Evolutionary conservation across 2,888 invertebrate genomes (phyloP).

Genomic region (Drosophila barbarae): DNA sequence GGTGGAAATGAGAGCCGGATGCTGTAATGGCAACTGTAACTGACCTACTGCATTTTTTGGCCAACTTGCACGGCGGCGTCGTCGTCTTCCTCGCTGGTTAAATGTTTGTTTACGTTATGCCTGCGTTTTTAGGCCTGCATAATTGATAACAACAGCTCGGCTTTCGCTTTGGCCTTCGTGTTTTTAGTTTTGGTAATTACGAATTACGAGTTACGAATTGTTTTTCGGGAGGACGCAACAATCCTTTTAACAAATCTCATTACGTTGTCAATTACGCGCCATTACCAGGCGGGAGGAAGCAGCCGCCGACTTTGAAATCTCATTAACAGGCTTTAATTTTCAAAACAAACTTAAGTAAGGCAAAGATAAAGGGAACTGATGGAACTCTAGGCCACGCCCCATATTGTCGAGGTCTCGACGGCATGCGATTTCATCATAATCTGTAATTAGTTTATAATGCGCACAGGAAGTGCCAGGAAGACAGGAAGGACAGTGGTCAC

Average conservation of each 20-base stretch:
- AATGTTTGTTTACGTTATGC: conserved; percentile 68
- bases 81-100: conserved; percentile 28
- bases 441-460: conserved; percentile 71
- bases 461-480: conserved; percentile 52
- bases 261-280: conserved; percentile 68
- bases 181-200: conserved; percentile 54
- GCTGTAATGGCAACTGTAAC: conserved; percentile 47
- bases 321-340: conserved; percentile 69
- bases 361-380: conserved; percentile 10
- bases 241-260: conserved; percentile 73
- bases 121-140: conserved; percentile 61
- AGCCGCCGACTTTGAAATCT: conserved; percentile 51
- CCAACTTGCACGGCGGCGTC: conserved; percentile 39
- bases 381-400: conserved; percentile 21
- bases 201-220: conserved; percentile 44
- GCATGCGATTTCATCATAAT: conserved; percentile 63
- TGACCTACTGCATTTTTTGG: conserved; percentile 62
- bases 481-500: conserved; percentile 24
- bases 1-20: conserved; percentile 38
- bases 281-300: conserved; percentile 36
- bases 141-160: conserved; percentile 56
- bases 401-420: conserved; percentile 56
- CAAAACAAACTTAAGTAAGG: conserved; percentile 57
- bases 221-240: conserved; percentile 44
- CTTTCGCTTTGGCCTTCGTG: not conserved